Conservation (phyloP, 2,113 vertebrate genomes). For the Enhydra lutris region DNA sequence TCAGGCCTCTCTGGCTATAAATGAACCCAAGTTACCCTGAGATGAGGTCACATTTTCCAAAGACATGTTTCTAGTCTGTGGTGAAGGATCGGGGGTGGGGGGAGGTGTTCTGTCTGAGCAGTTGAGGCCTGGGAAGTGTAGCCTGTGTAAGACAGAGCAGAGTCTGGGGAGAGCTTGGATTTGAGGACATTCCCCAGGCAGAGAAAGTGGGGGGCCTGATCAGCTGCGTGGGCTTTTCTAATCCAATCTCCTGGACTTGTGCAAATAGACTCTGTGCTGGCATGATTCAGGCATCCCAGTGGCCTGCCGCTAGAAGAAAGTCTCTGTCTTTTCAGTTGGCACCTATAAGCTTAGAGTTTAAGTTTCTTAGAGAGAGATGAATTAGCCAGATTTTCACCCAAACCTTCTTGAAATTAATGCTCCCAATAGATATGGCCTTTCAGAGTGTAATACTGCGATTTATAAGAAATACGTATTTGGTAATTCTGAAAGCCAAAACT, state of each 20-base stretch:
- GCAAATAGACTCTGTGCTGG: neutral
- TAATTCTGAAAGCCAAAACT: neutral
- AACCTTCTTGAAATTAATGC: neutral
- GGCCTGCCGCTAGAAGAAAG: neutral
- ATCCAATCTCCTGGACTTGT: neutral
- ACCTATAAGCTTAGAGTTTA: neutral
- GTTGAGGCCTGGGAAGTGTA: slow-evolving; percentile 16
- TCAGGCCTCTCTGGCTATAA: slow-evolving; percentile 27
- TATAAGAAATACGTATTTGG: neutral
- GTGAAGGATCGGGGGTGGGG: neutral
- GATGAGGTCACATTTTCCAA: slow-evolving; percentile 77
- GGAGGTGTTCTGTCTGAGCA: slow-evolving; percentile 19
- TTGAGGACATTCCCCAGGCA: slow-evolving; percentile 28
- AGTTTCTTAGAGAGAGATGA: neutral
- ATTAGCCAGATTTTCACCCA: neutral
- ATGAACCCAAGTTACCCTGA: slow-evolving; percentile 48
- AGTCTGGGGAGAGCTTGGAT: neutral
- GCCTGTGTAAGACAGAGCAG: neutral
- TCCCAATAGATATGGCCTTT: neutral
- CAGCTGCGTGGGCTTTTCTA: neutral
- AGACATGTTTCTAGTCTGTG: slow-evolving; percentile 43
- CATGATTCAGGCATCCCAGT: neutral
- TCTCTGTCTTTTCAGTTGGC: neutral
- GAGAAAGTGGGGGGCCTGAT: neutral
- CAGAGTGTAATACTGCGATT: neutral